These are phyloP conservation scores for Drosophila kanekoi DNA, from an alignment of 2,888 invertebrate genomes.

Conservation along the genomic window DNA sequence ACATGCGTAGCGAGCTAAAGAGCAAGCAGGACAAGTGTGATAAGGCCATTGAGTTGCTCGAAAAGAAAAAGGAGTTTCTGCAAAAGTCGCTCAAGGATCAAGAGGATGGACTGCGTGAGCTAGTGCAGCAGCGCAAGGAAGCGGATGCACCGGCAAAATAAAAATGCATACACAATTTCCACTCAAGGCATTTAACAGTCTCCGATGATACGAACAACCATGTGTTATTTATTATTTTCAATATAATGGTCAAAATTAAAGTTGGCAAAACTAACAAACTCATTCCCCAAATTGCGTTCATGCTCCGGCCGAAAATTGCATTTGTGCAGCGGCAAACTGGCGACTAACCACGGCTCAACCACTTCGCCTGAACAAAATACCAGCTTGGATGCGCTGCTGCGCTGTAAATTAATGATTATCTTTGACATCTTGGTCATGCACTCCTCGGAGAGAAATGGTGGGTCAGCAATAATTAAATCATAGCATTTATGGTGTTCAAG, in stretches of 20 bases:
- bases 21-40: conserved; percentile 87
- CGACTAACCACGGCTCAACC: conserved; percentile 89
- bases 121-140: conserved; percentile 89
- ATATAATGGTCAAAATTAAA: conserved; percentile 88
- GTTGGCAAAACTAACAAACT: conserved; percentile 96
- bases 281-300: conserved; percentile 95
- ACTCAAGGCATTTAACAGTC: conserved; percentile 13
- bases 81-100: conserved; percentile 92
- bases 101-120: conserved; percentile 92
- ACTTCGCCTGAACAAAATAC: conserved; percentile 94
- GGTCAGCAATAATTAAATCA: conserved; percentile 96
- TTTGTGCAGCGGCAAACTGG: conserved; percentile 88
- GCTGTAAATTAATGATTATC: conserved; percentile 91
- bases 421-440: conserved; percentile 93
- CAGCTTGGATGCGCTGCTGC: conserved; percentile 80
- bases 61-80: conserved; percentile 90
- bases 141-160: conserved; percentile 74
- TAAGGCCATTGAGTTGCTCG: conserved; percentile 89
- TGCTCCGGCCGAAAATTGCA: conserved; percentile 92
- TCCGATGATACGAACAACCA: conserved; percentile 10
- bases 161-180: conserved; percentile 13
- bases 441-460: conserved; percentile 97
- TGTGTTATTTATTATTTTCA: conserved; percentile 73
- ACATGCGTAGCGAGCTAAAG: conserved; percentile 88
- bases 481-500: conserved; percentile 86